Evolutionary conservation across 1,140 invertebrate genomes (phyloP), one percentile per base, ranked within the genome.

Genomic region (Drosophila miranda): DNA sequence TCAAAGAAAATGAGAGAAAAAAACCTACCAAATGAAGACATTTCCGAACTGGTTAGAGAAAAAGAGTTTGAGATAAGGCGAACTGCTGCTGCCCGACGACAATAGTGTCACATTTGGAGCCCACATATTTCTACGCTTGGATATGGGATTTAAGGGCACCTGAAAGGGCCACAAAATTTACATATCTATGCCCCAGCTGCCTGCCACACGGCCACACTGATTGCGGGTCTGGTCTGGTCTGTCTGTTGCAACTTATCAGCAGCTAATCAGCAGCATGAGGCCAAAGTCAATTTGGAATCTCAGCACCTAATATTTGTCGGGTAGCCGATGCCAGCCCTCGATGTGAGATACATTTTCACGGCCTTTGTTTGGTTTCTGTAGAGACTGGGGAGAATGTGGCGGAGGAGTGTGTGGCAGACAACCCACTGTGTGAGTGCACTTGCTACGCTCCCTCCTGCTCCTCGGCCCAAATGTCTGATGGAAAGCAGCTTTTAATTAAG

Each of bases 401-500:
- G 19, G 19, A 19, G 19, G 19, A 19, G 19, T 19, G 19, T 34
- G 28, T 30, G 30, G 30, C 2, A 30, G 76, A 63, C 69, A 54
- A 62, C 81, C 67, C 69, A 75, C 81, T 86, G 81, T 57, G 81
- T 41, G 13, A 16, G 45, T 66, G 64, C 53, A 70, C 26, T 61
- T 55, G 45, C 43, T 51, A 8, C 43, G 16, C 56, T 30, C 16
- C 16, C 43, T 42, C 13, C 30, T 52, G 16, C 38, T 28, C 44
- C 58, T 44, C 63, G 1, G 19, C 23, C 23, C 4, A 26, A 26
- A 4, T 61, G 71, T 56, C 63, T 61, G 72, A 46, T 73, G 81
- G 72, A 80, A 81, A 80, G 69, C 77, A 81, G 81, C 81, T 86
- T 86, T 86, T 86, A 86, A 86, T 86, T 86, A 81, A 86, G 81